phyloP scores from a whole-genome alignment of 2,113 vertebrate species.

The Eolophus roseicapilla region DNA sequence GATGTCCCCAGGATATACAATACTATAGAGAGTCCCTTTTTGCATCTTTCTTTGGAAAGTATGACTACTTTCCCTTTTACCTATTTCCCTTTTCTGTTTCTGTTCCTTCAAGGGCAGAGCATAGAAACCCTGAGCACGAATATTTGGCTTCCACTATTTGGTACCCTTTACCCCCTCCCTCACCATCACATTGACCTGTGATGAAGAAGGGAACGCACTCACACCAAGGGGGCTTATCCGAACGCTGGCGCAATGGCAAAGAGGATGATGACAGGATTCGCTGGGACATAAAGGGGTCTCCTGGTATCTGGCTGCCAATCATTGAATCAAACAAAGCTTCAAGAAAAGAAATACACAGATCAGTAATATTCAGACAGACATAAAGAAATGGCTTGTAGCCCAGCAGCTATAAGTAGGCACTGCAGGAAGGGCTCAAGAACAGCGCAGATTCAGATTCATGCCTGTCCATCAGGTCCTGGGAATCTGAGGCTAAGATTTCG shows the following conservation, averaged over 20 bases:
- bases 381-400: neutral
- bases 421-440: neutral
- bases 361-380: neutral
- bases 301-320: constrained; percentile 79
- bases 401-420: neutral
- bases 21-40: neutral
- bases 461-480: neutral
- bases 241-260: constrained; percentile 80
- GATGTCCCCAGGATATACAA: neutral
- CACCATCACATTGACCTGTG: neutral
- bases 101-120: neutral
- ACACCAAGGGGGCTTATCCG: constrained; percentile 96
- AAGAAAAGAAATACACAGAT: neutral
- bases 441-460: neutral
- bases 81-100: neutral
- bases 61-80: neutral
- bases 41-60: neutral
- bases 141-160: neutral
- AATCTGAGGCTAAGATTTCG: neutral
- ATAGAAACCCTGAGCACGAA: neutral
- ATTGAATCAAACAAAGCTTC: constrained; percentile 86
- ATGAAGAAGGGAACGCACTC: constrained; percentile 71
- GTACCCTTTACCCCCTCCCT: neutral
- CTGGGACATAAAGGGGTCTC: constrained; percentile 87
- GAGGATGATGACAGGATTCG: constrained; percentile 84